Percentiles rank a stretch among this genome's conserved stretches.
Evolutionary conservation across 2,797 vertebrate species (phyloP).

Genomic region (Spinibarbus caldwelli): DNA sequence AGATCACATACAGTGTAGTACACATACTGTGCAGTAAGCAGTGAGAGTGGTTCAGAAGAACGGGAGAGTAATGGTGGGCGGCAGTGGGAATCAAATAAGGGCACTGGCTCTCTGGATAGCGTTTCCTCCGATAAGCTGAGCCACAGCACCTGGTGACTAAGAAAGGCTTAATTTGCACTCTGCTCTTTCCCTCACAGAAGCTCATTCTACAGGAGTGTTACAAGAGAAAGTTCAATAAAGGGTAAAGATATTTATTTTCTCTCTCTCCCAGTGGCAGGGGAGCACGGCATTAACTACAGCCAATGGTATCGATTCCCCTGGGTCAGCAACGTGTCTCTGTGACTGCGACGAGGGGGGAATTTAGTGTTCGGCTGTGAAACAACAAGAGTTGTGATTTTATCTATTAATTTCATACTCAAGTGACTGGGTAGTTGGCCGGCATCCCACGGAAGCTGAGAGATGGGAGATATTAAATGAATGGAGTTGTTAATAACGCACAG

Average conservation of each 20-base stretch:
- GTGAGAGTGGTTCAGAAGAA: neutral
- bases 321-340: slow-evolving; percentile 45
- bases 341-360: slow-evolving; percentile 42
- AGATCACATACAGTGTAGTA: neutral
- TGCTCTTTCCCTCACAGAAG: slow-evolving; percentile 38
- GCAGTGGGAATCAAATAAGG: slow-evolving; percentile 39
- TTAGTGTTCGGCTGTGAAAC: slow-evolving; percentile 44
- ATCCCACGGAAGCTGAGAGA: slow-evolving; percentile 39
- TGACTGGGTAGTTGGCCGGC: slow-evolving; percentile 45
- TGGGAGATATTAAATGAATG: slow-evolving; percentile 51
- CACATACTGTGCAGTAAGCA: neutral
- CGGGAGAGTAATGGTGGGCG: too few relatives aligned
- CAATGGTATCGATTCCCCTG: slow-evolving; percentile 57
- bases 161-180: slow-evolving; percentile 45
- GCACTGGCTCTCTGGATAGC: slow-evolving; percentile 6
- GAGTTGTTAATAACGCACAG: slow-evolving; percentile 47
- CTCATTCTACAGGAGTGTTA: slow-evolving; percentile 46
- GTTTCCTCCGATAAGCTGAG: slow-evolving; percentile 40
- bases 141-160: slow-evolving; percentile 41
- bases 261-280: slow-evolving; percentile 30
- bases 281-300: slow-evolving; percentile 54
- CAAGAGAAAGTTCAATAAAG: slow-evolving; percentile 59
- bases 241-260: slow-evolving; percentile 58
- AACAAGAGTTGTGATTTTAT: slow-evolving; percentile 49
- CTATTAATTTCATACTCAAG: slow-evolving; percentile 54